Base-by-base conservation (phyloP, 1,140 invertebrate genomes). In the Temnothorax longispinosus region DNA sequence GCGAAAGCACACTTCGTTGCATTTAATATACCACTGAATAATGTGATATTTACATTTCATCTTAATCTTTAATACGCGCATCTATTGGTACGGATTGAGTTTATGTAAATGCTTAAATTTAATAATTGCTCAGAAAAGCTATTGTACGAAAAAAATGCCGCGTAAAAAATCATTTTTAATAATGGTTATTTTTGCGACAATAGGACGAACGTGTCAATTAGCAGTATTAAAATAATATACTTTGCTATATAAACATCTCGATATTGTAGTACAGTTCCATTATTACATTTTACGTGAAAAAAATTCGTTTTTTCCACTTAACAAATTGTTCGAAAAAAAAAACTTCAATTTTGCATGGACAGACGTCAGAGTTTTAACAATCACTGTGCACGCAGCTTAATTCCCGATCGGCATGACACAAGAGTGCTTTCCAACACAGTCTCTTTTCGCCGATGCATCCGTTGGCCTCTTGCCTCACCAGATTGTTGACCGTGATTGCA, bases 401-500 rank as follows among this genome's bases (percentile, higher is more conserved):
- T 82, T 76, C 52, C 35, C 41, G 56, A 72, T 74, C 80, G 77
- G 77, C 78, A 62, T 76, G 54, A 84, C 78, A 86, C 81, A 90
- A 32, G 47, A 86, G 67, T n/a, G 47, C 87, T 88, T 90, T 75
- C 86, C 60, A 77, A 74, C 72, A 62, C 35, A 81, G 89, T 77
- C 58, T 64, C 80, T 76, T 85, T 88, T 87, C 76, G 76, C 75
- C 62, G 52, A 84, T 75, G 72, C 74, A 86, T 80, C 44, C 72
- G 65, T 77, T 86, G 75, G 78, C 52, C 87, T 78, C 58, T 85
- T 89, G 76, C 78, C 87, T 88, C 82, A 58, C 87, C 87, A 91
- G 91, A 92, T 91, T 89, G 91, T 90, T 88, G 85, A 89, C 88
- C 86, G 87, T 91, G 93, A 93, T 93, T 93, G 93, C 92, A 93